These are phyloP conservation scores for Callipepla squamata DNA, from an alignment of 2,113 vertebrate genomes.

Conservation along the genomic window DNA sequence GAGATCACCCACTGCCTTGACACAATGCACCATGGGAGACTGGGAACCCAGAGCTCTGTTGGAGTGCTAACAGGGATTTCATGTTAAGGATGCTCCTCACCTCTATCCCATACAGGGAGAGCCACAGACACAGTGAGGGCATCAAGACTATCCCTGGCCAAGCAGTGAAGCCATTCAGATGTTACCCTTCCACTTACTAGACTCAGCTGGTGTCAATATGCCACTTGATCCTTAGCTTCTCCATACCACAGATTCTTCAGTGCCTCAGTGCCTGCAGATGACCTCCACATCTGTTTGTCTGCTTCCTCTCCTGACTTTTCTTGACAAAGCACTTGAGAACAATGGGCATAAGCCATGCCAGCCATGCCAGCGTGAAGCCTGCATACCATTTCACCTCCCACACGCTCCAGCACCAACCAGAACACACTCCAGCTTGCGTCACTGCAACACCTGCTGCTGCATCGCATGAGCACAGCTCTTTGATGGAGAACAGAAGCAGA, in stretches of 20 bases:
- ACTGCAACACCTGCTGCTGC: background rate
- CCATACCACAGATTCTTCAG: background rate
- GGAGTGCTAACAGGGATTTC: background rate
- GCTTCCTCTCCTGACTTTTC: background rate
- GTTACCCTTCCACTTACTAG: background rate
- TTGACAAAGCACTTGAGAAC: background rate
- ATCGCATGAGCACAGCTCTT: background rate
- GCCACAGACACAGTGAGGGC: rapidly evolving
- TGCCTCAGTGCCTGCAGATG: rapidly evolving
- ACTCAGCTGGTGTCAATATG: background rate
- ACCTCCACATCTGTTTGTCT: background rate
- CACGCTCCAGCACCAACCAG: background rate
- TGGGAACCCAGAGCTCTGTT: background rate
- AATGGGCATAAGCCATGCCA: background rate
- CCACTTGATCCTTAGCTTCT: background rate
- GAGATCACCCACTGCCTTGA: rapidly evolving
- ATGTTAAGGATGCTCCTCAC: background rate
- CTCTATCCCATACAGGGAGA: rapidly evolving
- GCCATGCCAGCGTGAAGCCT: rapidly evolving
- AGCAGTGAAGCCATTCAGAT: background rate
- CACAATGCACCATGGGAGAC: rapidly evolving
- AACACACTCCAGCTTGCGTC: background rate
- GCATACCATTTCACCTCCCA: background rate
- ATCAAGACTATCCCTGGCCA: background rate
- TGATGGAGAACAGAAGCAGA: background rate